These are phyloP conservation scores for Macrophya annulata DNA, from an alignment of 2,888 invertebrate species.

Conservation along the genomic window DNA sequence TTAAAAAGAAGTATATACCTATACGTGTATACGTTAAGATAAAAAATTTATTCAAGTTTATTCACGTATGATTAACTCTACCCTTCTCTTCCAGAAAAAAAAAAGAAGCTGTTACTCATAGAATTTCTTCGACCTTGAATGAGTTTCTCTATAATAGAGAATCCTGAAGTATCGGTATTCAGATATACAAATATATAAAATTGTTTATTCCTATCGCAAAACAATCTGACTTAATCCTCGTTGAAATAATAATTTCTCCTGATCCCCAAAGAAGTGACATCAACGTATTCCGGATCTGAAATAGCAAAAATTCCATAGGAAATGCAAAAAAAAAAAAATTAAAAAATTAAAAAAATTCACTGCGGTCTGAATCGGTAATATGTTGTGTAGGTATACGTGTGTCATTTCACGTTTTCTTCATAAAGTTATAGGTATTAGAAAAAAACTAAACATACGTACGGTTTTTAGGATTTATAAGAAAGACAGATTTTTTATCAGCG, in stretches of 20 bases:
- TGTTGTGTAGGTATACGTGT: not conserved
- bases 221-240: slow-evolving; percentile 1
- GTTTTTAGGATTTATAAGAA: not conserved
- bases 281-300: slow-evolving; percentile 47
- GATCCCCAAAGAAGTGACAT: slow-evolving; percentile 15
- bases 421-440: not conserved
- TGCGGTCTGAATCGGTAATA: not conserved
- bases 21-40: not conserved
- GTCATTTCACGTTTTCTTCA: slow-evolving; percentile 25
- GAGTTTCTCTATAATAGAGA: slow-evolving; percentile 18
- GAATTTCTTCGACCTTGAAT: slow-evolving; percentile 36
- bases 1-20: not conserved
- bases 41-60: not conserved
- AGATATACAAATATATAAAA: not conserved
- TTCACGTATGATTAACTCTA: not conserved
- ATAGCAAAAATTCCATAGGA: not conserved
- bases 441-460: not conserved
- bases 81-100: no score
- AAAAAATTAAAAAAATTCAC: no score
- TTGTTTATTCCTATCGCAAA: slow-evolving; percentile 40
- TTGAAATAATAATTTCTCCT: slow-evolving; percentile 38
- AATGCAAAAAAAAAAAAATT: slow-evolving; percentile 34
- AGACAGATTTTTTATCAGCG: not conserved
- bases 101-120: not conserved
- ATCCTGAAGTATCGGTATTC: not conserved